Evolutionary conservation across 2,797 vertebrate genomes (phyloP), one percentile per base, ranked within the genome.

Genomic region (Sebastes elongatus): DNA sequence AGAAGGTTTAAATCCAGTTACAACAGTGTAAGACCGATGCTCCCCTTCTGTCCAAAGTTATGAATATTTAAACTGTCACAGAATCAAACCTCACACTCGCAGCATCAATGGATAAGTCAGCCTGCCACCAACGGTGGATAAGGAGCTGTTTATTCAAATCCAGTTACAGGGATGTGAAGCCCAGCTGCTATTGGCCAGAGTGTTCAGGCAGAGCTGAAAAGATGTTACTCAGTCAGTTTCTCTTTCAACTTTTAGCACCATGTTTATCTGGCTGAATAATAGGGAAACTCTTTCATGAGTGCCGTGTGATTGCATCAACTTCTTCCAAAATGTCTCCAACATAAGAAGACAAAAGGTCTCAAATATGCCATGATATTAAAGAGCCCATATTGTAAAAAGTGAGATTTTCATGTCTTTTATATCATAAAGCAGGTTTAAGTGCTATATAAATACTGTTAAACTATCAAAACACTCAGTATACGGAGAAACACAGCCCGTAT

Each of bases 21-120:
- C 91, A 87, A 92, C 93, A 87, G 92, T 89, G 89, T 88, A 77
- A 89, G 90, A 85, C 88, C 71, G 80, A 90, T 86, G 90, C 86
- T 86, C 88, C 87, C 91, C 88, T 89, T 89, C 90, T 89, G 87
- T 91, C 85, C 82, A 67, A 89, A 84, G 90, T 88, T 93, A 95
- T 95, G 93, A 95, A 96, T 96, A 95, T 95, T 95, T 94, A 95
- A 93, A 93, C 76, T 84, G 86, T 92, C 88, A 90, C 90, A 84
- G 89, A 80, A 82, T 77, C 91, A 91, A 86, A 35, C 91, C 93
- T 91, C 88, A 68, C 73, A 71, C 85, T 93, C 88, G 76, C 87
- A 77, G 85, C 86, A 83, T 90, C 87, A 85, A 76, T 84, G 73
- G 83, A 72, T 80, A 79, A 90, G 84, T 90, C 87, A 72, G 81